phyloP scores from a whole-genome alignment of 2,888 invertebrate species.

The Chloromyia formosa region DNA sequence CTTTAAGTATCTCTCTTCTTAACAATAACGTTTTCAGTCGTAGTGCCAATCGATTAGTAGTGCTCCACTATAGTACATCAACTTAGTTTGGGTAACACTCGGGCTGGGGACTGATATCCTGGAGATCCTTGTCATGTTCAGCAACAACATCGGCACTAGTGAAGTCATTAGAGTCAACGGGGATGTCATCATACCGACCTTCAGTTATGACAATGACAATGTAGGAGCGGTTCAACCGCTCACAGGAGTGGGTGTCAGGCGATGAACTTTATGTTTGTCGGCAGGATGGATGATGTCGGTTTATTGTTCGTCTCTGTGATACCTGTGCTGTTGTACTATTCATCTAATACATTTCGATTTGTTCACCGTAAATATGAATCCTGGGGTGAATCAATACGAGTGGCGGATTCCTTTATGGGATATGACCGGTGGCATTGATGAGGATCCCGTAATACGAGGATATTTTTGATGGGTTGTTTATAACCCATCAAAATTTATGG shows the following conservation, averaged over 20 bases:
- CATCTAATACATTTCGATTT: slow-evolving; percentile 29
- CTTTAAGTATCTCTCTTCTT: slow-evolving; percentile 13
- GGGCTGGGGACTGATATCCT: not conserved
- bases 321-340: not conserved
- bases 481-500: slow-evolving; percentile 19
- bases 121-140: slow-evolving; percentile 7
- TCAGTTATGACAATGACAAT: not conserved
- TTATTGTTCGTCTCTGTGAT: not conserved
- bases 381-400: not conserved
- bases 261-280: no score
- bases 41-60: slow-evolving; percentile 20
- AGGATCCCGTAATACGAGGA: slow-evolving; percentile 3
- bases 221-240: not conserved
- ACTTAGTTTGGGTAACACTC: not conserved
- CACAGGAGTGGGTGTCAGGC: not conserved
- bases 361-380: not conserved
- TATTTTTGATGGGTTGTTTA: slow-evolving; percentile 32
- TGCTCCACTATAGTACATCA: slow-evolving; percentile 22
- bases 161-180: slow-evolving; percentile 9
- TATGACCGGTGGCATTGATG: slow-evolving; percentile 7
- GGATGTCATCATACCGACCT: slow-evolving; percentile 13
- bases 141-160: not conserved
- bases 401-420: not conserved
- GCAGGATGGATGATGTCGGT: not conserved
- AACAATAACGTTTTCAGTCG: not conserved